Base-by-base conservation (phyloP, 2,888 invertebrate species). In the Tortrix viridana region DNA sequence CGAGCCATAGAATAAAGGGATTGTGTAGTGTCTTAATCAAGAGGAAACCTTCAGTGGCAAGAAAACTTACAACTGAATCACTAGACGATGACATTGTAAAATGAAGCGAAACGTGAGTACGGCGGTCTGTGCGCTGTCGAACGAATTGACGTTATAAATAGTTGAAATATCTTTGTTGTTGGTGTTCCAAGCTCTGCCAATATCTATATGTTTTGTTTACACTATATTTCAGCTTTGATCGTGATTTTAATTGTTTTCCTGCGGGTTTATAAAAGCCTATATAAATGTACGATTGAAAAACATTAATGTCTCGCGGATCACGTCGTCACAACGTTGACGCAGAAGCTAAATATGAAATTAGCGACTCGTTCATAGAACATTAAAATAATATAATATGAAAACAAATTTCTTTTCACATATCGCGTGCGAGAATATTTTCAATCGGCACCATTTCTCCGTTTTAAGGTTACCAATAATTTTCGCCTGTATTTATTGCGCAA, bases 51-150 rank as follows among this genome's bases (percentile, higher is more conserved):
- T 47, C 46, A 22, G 60, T 43, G 26, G 32, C 37, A n/a, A 53
- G 46, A 38, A 61, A 18, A 16, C 49, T 46, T 41, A 53, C 53
- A 38, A 46, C 43, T 55, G 65, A 61, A 19, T 61, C 60, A 57
- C 50, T 50, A 44, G 58, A 69, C 66, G 69, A 75, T 73, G 81
- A 77, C 74, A 75, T 71, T 71, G 77, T 77, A 79, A 77, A 75
- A 91, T 92, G 91, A 92, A 92, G 82, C 85, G 91, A 80, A 92
- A 92, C 75, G 91, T 92, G 79, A 91, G 91, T 92, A 89, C 74
- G 44, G 23, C 37, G 37, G 50, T 44, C 50, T 26, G 32, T 22
- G 41, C 14, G 37, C n/a, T 53, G 61, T 49, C 49, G 56, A 50
- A 53, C 20, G 41, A 52, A 52, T 56, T 37, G 37, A 20, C 44